Conservation (phyloP, 1,140 invertebrate genomes). For the Orussus abietinus region DNA sequence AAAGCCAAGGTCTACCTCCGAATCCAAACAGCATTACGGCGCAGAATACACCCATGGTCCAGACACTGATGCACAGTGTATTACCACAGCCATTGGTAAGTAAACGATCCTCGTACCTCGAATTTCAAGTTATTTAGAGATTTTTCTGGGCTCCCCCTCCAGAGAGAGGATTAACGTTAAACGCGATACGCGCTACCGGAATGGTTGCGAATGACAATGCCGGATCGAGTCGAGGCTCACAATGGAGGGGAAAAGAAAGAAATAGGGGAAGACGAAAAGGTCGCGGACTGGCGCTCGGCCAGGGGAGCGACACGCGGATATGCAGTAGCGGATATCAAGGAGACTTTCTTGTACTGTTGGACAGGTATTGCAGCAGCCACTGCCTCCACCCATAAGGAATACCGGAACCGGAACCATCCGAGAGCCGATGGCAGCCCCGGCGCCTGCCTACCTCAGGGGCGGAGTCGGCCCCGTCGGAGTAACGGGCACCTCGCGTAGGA, state of each 20-base stretch:
- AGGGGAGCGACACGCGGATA: no score
- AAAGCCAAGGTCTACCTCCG: constrained; percentile 38
- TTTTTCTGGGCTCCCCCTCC: no score
- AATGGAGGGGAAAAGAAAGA: no score
- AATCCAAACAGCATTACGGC: constrained; percentile 44
- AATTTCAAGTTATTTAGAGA: no score
- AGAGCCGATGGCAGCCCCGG: constrained; percentile 42
- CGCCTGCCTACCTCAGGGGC: constrained; percentile 39
- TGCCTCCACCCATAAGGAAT: constrained; percentile 45
- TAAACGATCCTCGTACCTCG: constrained; percentile 10
- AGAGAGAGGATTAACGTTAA: no score
- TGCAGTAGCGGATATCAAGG: no score
- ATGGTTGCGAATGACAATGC: no score
- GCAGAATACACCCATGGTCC: constrained; percentile 45
- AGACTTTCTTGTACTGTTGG: constrained; percentile 8
- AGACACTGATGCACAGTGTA: constrained; percentile 49
- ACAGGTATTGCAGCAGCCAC: constrained; percentile 48
- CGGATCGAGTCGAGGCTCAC: no score
- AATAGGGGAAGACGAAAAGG: no score
- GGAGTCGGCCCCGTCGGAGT: constrained; percentile 44
- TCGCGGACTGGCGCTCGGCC: no score
- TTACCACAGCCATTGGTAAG: constrained; percentile 50
- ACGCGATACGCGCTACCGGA: no score
- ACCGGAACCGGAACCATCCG: constrained; percentile 48
- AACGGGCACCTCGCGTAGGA: constrained; percentile 50